phyloP scores from a whole-genome alignment of 2,888 invertebrate species.

The Coecobrya sp. region DNA sequence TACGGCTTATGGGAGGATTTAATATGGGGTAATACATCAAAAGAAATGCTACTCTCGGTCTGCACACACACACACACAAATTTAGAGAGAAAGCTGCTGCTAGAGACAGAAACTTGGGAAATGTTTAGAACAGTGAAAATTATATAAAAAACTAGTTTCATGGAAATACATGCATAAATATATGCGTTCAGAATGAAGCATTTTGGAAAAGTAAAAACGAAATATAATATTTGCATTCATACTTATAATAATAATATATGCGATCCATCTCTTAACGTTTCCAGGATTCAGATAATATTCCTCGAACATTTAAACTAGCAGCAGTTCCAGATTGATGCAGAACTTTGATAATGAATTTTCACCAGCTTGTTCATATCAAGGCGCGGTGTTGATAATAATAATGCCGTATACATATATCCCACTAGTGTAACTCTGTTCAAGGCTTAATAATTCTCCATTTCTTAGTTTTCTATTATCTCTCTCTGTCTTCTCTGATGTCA shows the following conservation, averaged over 20 bases:
- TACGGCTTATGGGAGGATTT: constrained; percentile 6
- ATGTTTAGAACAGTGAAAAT: constrained; percentile 17
- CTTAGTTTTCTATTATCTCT: background rate
- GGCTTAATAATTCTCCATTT: background rate
- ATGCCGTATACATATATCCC: too few species aligned
- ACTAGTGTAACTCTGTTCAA: background rate
- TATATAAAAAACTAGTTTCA: constrained; percentile 20
- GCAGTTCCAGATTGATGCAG: constrained; percentile 40
- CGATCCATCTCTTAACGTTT: background rate
- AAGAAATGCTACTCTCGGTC: constrained; percentile 5
- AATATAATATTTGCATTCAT: background rate
- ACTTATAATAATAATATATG: too few species aligned
- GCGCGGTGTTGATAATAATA: background rate
- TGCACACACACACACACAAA: background rate
- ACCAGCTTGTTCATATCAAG: constrained; percentile 43
- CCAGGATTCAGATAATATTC: background rate
- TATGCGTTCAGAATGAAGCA: too few species aligned
- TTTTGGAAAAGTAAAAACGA: background rate
- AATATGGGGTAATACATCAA: constrained; percentile 35
- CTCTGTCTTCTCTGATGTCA: background rate
- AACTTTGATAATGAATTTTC: constrained; percentile 77
- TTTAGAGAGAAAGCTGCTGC: background rate
- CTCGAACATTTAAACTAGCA: background rate
- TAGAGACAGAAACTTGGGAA: constrained; percentile 19
- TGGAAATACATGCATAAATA: background rate